These are phyloP conservation scores for Candidula unifasciata DNA, from an alignment of 2,888 invertebrate genomes.

Conservation along the genomic window DNA sequence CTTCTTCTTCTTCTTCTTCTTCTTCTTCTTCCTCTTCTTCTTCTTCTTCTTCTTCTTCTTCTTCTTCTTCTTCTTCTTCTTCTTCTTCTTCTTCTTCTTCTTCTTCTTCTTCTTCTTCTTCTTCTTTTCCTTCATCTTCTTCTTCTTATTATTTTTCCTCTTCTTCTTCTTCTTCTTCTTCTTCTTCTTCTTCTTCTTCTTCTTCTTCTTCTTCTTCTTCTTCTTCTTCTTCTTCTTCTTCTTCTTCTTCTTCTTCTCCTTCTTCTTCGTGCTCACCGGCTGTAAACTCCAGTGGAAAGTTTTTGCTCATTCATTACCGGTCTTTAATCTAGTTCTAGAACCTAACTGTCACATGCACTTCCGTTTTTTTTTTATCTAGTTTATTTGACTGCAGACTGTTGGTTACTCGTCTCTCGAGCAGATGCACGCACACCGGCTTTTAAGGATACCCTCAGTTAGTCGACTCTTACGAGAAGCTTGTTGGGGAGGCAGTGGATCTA, in stretches of 20 bases:
- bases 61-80: slow-evolving; percentile 9
- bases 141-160: slow-evolving; percentile 10
- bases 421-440: too few relatives aligned
- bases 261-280: neutral
- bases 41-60: neutral
- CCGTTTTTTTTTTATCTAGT: too few relatives aligned
- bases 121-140: neutral
- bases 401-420: too few relatives aligned
- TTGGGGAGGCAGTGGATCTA: too few relatives aligned
- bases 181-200: neutral
- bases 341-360: too few relatives aligned
- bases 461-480: too few relatives aligned
- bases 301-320: too few relatives aligned
- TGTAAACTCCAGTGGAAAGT: too few relatives aligned
- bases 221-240: neutral
- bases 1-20: neutral
- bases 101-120: neutral
- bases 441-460: too few relatives aligned
- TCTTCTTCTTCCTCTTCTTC: neutral
- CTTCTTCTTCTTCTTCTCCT: slow-evolving; percentile 7
- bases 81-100: slow-evolving; percentile 4
- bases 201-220: neutral
- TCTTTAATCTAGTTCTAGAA: too few relatives aligned
- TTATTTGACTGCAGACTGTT: too few relatives aligned
- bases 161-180: neutral